A percentile compares a stretch with the other conserved stretches of the same genome.
Conservation (phyloP, 1,140 invertebrate species). For the Cydia strobilella region DNA sequence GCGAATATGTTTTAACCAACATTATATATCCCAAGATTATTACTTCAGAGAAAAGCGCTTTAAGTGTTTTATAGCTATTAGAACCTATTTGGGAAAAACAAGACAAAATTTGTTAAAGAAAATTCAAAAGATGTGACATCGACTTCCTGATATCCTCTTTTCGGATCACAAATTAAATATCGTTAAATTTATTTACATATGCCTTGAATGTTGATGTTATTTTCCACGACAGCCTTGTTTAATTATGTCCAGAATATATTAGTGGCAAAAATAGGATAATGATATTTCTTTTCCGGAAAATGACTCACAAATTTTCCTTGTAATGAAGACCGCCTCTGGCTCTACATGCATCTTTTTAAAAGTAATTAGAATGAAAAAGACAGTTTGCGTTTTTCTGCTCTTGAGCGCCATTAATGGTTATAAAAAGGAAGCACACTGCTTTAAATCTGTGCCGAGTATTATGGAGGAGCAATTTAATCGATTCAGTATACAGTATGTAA, state of each 20-base stretch:
- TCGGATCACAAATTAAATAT: too few species aligned
- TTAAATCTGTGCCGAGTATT: neutral
- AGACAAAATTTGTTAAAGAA: too few species aligned
- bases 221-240: neutral
- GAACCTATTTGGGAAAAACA: too few species aligned
- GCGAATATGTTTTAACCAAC: too few species aligned
- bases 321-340: neutral
- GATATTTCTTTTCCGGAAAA: neutral
- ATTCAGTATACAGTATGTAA: neutral
- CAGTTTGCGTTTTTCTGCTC: neutral
- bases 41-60: too few species aligned
- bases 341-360: conserved; percentile 9
- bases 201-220: neutral
- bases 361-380: conserved; percentile 16
- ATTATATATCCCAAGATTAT: too few species aligned
- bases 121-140: too few species aligned
- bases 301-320: conserved; percentile 4
- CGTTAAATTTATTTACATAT: neutral
- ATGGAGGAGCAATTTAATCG: neutral
- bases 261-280: neutral
- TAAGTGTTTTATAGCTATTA: too few species aligned
- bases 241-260: neutral
- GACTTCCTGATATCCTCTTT: too few species aligned
- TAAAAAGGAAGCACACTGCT: neutral
- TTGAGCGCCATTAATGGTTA: neutral